A percentile compares a stretch with the other conserved stretches of the same genome.
Conservation (phyloP, 2,888 invertebrate genomes). For the Dynastes grantii region DNA sequence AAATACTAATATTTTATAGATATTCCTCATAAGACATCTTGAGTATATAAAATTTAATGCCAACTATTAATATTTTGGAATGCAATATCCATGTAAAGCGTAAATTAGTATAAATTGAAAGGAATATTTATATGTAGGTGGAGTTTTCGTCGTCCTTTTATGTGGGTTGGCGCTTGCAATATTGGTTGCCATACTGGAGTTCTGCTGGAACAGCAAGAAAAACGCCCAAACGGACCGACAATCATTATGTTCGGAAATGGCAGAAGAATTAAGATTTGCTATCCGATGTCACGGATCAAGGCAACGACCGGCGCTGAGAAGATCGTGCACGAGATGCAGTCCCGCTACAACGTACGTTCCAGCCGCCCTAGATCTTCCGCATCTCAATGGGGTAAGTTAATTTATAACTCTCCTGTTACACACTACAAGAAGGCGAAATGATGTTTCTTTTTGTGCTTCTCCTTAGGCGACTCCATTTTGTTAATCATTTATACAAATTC, state of each 20-base stretch:
- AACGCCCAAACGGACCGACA: slow-evolving; percentile 88
- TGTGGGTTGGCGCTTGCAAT: slow-evolving; percentile 94
- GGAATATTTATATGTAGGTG: slow-evolving; percentile 74
- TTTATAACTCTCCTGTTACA: slow-evolving; percentile 33
- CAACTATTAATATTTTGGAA: slow-evolving; percentile 13
- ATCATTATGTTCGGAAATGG: slow-evolving; percentile 96
- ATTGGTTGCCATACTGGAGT: slow-evolving; percentile 93
- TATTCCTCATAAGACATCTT: not conserved
- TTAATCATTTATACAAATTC: slow-evolving; percentile 33
- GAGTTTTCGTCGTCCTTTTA: slow-evolving; percentile 96
- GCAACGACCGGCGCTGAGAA: slow-evolving; percentile 84
- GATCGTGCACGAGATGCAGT: slow-evolving; percentile 84
- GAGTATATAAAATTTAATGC: not conserved
- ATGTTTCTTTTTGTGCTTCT: slow-evolving; percentile 28
- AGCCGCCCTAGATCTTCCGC: slow-evolving; percentile 73
- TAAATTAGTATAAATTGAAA: slow-evolving; percentile 15
- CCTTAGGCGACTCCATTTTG: slow-evolving; percentile 18
- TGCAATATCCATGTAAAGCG: slow-evolving; percentile 5
- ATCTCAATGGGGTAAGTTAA: slow-evolving; percentile 72
- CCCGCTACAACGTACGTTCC: slow-evolving; percentile 85
- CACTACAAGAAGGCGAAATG: slow-evolving; percentile 30
- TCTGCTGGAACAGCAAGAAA: slow-evolving; percentile 95
- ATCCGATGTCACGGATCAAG: slow-evolving; percentile 89
- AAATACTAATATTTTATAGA: too few relatives aligned
- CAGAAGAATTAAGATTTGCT: slow-evolving; percentile 92